A percentile compares a stretch with the other conserved stretches of the same genome.
These are phyloP conservation scores for Oreochromis aureus DNA, from an alignment of 2,113 vertebrate genomes.

Conservation along the genomic window DNA sequence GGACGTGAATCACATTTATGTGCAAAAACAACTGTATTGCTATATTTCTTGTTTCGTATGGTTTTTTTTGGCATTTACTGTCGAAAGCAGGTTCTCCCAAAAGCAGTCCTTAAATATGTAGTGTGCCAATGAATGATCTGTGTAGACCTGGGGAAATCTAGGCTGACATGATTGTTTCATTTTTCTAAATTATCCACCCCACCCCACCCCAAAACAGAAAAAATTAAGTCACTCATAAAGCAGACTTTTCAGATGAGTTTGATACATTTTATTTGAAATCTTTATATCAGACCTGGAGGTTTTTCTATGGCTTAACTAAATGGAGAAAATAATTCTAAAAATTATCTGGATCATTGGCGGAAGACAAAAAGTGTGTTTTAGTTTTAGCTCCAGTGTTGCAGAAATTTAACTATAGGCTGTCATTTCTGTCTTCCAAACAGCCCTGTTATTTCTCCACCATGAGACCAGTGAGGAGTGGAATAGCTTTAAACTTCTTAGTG, in stretches of 20 bases:
- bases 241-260: background rate
- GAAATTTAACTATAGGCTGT: background rate
- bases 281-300: background rate
- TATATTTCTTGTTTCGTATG: background rate
- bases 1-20: background rate
- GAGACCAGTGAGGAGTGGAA: conserved; percentile 23
- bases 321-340: background rate
- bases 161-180: background rate
- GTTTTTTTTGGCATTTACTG: background rate
- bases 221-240: background rate
- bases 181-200: background rate
- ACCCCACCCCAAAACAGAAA: background rate
- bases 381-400: background rate
- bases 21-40: background rate
- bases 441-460: background rate
- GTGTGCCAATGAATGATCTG: background rate
- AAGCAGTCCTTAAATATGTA: background rate
- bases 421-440: background rate
- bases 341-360: background rate
- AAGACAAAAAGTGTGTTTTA: background rate
- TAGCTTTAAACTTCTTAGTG: background rate
- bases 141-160: background rate
- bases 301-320: background rate
- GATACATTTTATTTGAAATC: background rate
- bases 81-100: background rate